These are phyloP conservation scores for Echiichthys vipera DNA, from an alignment of 2,797 vertebrate species.

Conservation along the genomic window DNA sequence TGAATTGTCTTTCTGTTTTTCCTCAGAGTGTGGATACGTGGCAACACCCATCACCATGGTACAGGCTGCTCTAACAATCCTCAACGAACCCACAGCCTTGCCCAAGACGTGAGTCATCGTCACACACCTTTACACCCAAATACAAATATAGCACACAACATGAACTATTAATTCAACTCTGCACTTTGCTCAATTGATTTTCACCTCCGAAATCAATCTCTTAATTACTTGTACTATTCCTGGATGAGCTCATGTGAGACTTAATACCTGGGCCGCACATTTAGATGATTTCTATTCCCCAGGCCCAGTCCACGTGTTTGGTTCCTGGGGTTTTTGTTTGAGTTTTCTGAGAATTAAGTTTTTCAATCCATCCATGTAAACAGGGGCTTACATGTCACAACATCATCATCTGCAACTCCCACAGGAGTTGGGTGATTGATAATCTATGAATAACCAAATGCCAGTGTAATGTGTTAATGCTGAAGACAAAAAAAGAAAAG, in stretches of 20 bases:
- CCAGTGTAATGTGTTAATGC: background rate
- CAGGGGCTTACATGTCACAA: background rate
- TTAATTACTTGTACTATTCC: background rate
- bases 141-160: background rate
- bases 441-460: background rate
- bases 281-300: background rate
- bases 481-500: too few relatives aligned
- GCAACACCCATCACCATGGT: constrained; percentile 95
- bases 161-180: background rate
- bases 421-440: background rate
- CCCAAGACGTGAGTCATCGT: constrained; percentile 89
- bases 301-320: background rate
- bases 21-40: constrained; percentile 90
- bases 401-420: too few relatives aligned
- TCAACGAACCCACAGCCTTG: constrained; percentile 88
- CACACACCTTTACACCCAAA: background rate
- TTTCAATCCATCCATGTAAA: background rate
- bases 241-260: background rate
- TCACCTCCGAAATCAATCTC: background rate
- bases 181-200: background rate
- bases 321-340: background rate
- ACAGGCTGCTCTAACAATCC: constrained; percentile 91
- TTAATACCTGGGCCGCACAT: background rate
- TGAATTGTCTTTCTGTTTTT: constrained; percentile 16
- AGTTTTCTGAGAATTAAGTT: background rate